Percentiles rank a stretch among this genome's conserved stretches.
These are phyloP conservation scores for Chloroceryle inda DNA, from an alignment of 2,797 vertebrate genomes.

Conservation along the genomic window DNA sequence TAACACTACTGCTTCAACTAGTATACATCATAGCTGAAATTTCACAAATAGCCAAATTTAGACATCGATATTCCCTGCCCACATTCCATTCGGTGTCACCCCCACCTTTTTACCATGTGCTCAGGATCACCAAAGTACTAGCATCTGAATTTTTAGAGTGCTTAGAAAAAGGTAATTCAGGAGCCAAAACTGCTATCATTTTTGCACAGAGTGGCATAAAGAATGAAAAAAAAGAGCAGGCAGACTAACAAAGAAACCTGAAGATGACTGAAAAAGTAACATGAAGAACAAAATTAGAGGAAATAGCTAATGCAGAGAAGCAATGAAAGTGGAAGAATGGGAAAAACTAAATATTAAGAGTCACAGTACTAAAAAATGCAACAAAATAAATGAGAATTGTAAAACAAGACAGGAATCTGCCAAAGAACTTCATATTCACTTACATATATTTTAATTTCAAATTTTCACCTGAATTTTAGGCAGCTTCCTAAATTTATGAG, in stretches of 20 bases:
- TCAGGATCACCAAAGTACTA: neutral
- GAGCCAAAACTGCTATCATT: neutral
- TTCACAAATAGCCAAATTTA: neutral
- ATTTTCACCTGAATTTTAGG: neutral
- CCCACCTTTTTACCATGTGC: neutral
- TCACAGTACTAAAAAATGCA: neutral
- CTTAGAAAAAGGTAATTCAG: neutral
- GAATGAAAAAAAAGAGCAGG: conserved; percentile 12
- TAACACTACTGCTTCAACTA: neutral
- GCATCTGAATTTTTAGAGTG: neutral
- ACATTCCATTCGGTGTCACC: neutral
- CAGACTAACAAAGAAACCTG: neutral
- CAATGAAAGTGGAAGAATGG: neutral
- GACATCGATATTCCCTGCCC: neutral
- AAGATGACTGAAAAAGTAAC: neutral
- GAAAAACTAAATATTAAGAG: conserved; percentile 5
- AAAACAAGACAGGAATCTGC: neutral
- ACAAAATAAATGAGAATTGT: neutral
- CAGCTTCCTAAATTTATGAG: neutral
- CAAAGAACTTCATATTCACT: neutral
- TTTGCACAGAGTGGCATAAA: neutral
- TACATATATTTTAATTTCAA: conserved; percentile 15
- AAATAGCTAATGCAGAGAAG: neutral
- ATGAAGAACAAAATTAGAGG: neutral
- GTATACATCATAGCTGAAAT: neutral